phyloP scores from a whole-genome alignment of 2,113 vertebrate genomes.

The Cardinalis cardinalis region DNA sequence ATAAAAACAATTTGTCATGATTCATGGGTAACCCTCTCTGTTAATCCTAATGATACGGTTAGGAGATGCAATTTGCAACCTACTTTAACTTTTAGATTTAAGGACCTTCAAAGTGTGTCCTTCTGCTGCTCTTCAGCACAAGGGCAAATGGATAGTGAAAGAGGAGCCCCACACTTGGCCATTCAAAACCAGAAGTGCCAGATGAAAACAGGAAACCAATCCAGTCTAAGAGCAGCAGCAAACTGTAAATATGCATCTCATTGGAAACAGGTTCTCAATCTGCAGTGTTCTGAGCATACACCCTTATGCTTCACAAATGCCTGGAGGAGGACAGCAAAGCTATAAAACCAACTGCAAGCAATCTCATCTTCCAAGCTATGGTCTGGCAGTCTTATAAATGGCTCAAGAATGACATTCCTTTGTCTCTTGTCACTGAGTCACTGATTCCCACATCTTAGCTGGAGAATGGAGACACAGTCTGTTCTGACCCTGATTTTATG shows the following conservation, averaged over 20 bases:
- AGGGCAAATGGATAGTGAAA: background rate
- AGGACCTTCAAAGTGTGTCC: background rate
- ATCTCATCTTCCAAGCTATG: conserved; percentile 13
- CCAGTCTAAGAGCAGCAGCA: background rate
- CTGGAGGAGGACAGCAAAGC: background rate
- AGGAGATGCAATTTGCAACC: conserved; percentile 2
- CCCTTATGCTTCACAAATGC: conserved; percentile 39
- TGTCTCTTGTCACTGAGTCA: conserved; percentile 25
- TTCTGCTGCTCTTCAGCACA: background rate
- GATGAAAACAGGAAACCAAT: conserved; percentile 32
- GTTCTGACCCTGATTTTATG: background rate
- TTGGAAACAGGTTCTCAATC: conserved; percentile 2
- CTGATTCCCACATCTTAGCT: conserved; percentile 20
- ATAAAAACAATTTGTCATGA: background rate
- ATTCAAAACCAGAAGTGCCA: background rate
- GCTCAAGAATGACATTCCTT: conserved; percentile 32
- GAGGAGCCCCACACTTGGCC: background rate
- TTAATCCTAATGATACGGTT: conserved; percentile 36
- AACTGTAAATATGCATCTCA: background rate
- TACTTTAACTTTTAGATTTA: conserved; percentile 17
- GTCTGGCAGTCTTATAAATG: conserved; percentile 7
- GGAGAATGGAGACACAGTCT: background rate
- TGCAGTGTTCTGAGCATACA: conserved; percentile 33
- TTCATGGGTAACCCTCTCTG: conserved; percentile 11
- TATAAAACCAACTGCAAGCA: conserved; percentile 33